Base-by-base conservation (phyloP, 2,797 vertebrate species). In the Clamator glandarius region DNA sequence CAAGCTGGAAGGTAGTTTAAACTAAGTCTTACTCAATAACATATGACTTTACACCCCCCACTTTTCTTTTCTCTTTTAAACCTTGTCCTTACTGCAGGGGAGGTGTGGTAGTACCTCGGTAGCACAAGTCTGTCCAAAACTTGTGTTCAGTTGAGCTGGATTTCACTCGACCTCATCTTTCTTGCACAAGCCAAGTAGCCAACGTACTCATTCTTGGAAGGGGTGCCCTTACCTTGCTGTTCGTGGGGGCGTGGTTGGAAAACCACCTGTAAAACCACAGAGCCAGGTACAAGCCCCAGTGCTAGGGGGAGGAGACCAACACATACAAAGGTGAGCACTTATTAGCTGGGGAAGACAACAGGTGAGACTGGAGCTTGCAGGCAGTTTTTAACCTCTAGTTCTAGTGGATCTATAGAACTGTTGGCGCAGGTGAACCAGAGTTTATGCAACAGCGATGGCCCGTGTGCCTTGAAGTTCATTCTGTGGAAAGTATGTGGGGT, bases 171-270 rank as follows among this genome's bases (percentile, higher is more conserved):
- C n/a, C 23, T 31, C 72, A 13, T 59, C 50, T 66, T 81, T 58
- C n/a, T 46, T 72, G 61, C 14, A 18, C 18, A 39, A 74, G 44
- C 28, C 25, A 39, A n/a, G 48, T 3, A 20, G 31, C 31, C 5
- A 15, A 36, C 2, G 1, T 2, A 3, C 12, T 80, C 5, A 4
- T 76, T 28, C 13, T 55, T 4, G 5, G 51, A 10, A 21, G 44
- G 42, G 42, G 5, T 67, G 75, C 11, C 29, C 39, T 2, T 61
- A 50, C 18, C 26, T 50, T 25, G 6, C 21, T 58, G 39, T n/a
- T 50, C 13, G 18, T 9, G n/a, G 31, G 15, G 24, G 28, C 2
- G 0, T 3, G 16, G 33, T 39, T 23, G n/a, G 36, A 52, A 81
- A 44, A 36, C 52, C 21, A 14, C 55, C 19, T 31, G 51, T 73